Base-by-base conservation (phyloP, 1,140 invertebrate genomes). In the Drosophila micromelanica region DNA sequence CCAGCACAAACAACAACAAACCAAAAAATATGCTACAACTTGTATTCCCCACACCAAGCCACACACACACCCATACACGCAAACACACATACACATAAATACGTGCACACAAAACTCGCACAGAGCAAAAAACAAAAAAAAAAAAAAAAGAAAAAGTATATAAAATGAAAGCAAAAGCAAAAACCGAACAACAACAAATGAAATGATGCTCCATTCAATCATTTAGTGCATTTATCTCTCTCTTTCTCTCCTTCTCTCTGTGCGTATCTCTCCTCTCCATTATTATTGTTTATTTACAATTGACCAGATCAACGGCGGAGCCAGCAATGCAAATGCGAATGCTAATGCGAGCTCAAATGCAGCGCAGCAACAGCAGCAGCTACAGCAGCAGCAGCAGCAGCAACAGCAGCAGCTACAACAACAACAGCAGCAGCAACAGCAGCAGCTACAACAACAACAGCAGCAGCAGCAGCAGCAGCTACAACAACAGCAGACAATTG, bases 271-370 rank as follows among this genome's bases (percentile, higher is more conserved):
- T 81, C 67, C 60, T 78, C 76, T 81, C 71, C 70, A 67, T 78
- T 76, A 89, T 87, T 89, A 89, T 82, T 89, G 82, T 87, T 79
- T 87, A 89, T 80, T 85, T 85, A 69, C 73, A 72, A 78, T 80
- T 86, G 68, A 71, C 63, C 79, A 87, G 82, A 78, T 87, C 72
- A 86, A 86, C 75, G 82, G 82, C 82, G 63, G 71, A 57, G 48
- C 59, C 51, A 30, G 57, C 72, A 63, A 51, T 51, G 59, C 59
- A 23, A 78, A 63, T 74, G 65, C 82, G 51, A 79, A 60, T 77
- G 60, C 51, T 40, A 80, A 67, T 75, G 73, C 73, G 64, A 55
- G 35, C 56, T 63, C 67, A 64, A 63, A 38, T 54, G 73, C 65
- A 54, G 37, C 56, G 56, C 76, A 73, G 61, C 82, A 87, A 20